phyloP scores from a whole-genome alignment of 1,140 invertebrate species.

The Tetragonula clypearis region DNA sequence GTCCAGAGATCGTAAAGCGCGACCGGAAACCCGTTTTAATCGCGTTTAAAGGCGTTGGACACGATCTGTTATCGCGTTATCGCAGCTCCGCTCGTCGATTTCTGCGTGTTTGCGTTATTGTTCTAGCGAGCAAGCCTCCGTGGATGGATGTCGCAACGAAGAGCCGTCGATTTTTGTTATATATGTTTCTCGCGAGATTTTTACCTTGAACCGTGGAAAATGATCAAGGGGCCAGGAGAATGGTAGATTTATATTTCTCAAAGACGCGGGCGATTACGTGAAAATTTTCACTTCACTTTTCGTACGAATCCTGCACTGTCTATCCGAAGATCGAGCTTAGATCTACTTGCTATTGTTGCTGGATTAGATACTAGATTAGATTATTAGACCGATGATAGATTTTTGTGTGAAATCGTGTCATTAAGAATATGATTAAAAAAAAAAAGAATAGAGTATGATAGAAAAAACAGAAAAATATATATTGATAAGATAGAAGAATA shows the following conservation, averaged over 20 bases:
- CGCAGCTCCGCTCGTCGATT: neutral
- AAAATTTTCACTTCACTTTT: neutral
- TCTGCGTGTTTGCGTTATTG: slow-evolving; percentile 24
- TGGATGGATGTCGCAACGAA: slow-evolving; percentile 20
- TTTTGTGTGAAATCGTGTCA: too few species aligned
- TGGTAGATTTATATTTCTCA: neutral
- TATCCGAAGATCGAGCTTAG: neutral
- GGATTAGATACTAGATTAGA: too few species aligned
- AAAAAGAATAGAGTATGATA: too few species aligned
- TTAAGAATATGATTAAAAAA: too few species aligned
- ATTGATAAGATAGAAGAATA: too few species aligned
- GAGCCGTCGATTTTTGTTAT: neutral
- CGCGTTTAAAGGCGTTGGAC: too few species aligned
- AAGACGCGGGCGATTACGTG: neutral
- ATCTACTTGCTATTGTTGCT: neutral
- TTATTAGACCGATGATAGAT: too few species aligned
- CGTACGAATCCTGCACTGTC: neutral
- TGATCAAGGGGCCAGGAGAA: neutral
- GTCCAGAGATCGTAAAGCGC: neutral
- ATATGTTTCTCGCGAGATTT: slow-evolving; percentile 4
- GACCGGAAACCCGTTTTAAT: neutral
- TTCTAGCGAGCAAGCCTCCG: slow-evolving; percentile 7
- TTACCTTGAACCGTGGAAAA: slow-evolving; percentile 18
- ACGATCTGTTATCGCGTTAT: neutral
- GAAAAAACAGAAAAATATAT: too few species aligned